Percentiles rank a stretch among this genome's conserved stretches.
Evolutionary conservation across 2,888 invertebrate genomes (phyloP).

Genomic region (Eupithecia abbreviata): DNA sequence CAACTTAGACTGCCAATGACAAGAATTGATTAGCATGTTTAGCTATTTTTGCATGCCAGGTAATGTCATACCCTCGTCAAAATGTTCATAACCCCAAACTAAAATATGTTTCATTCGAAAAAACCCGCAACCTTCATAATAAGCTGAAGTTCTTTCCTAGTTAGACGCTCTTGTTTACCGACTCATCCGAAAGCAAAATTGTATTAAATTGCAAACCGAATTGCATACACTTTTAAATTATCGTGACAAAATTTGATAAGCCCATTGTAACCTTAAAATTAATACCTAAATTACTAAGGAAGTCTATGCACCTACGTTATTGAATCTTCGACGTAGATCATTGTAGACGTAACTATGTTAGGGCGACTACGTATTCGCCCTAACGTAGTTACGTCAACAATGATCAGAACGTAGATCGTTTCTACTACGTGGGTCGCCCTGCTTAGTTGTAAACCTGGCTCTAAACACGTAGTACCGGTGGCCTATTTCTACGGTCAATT

Average conservation of each 20-base stretch:
- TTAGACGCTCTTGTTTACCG: not conserved
- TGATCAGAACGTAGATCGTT: too few relatives aligned
- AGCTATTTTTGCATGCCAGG: conserved; percentile 47
- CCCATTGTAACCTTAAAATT: too few relatives aligned
- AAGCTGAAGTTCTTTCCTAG: not conserved
- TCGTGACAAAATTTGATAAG: not conserved
- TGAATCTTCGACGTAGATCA: not conserved
- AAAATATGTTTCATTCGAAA: not conserved
- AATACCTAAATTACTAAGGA: too few relatives aligned
- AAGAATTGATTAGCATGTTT: conserved; percentile 50
- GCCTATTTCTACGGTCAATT: conserved; percentile 49
- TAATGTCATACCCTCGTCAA: conserved; percentile 10
- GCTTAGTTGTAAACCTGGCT: conserved; percentile 2
- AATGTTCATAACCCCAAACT: conserved; percentile 13
- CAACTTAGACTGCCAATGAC: conserved; percentile 43
- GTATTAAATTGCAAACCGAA: not conserved
- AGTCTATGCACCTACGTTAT: too few relatives aligned
- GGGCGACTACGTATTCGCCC: not conserved
- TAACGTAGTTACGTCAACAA: not conserved
- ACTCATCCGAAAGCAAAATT: not conserved
- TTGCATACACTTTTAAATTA: not conserved
- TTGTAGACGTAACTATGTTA: not conserved
- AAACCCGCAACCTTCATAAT: not conserved
- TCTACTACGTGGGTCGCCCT: too few relatives aligned
- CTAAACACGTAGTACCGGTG: conserved; percentile 29